These are phyloP conservation scores for Sinocyclocheilus maitianheensis DNA, from an alignment of 2,113 vertebrate genomes.

Conservation along the genomic window DNA sequence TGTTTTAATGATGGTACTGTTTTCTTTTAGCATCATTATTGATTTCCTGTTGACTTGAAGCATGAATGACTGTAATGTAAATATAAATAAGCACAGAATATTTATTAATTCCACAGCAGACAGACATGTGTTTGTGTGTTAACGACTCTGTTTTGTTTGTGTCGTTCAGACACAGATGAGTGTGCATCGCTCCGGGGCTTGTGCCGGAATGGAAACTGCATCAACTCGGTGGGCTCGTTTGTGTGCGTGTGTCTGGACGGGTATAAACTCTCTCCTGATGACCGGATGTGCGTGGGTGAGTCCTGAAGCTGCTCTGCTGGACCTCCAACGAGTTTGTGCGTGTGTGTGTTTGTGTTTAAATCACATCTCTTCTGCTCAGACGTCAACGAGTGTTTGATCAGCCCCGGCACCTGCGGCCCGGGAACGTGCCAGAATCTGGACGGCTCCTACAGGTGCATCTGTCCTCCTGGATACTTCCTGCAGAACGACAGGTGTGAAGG, in stretches of 20 bases:
- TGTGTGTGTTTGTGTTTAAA: too few species aligned
- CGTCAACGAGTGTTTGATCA: slow-evolving; percentile 89
- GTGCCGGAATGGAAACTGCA: slow-evolving; percentile 89
- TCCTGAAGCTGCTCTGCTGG: background rate
- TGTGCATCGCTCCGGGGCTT: slow-evolving; percentile 88
- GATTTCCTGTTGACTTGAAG: too few species aligned
- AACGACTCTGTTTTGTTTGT: background rate
- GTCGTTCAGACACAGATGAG: slow-evolving; percentile 85
- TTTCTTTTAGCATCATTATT: too few species aligned
- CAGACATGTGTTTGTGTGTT: slow-evolving; percentile 10
- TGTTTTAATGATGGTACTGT: too few species aligned
- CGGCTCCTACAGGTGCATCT: slow-evolving; percentile 92
- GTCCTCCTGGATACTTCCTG: slow-evolving; percentile 88
- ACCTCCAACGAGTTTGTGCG: background rate
- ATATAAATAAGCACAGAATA: background rate
- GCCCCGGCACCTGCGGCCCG: slow-evolving; percentile 87
- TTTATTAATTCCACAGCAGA: background rate
- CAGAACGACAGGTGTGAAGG: slow-evolving; percentile 90
- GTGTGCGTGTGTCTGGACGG: slow-evolving; percentile 88
- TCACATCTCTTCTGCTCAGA: slow-evolving; percentile 73
- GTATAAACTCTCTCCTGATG: slow-evolving; percentile 85
- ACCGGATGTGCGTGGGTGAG: slow-evolving; percentile 88
- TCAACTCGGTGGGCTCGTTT: slow-evolving; percentile 88
- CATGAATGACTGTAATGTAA: background rate
- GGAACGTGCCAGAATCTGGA: slow-evolving; percentile 94